phyloP scores from a whole-genome alignment of 1,140 invertebrate species.

The silkworm (Bombyx mori) region ASM3026992v2 NC_085111.1:13290001-13290500 shows the following conservation, averaged over 20 bases:
- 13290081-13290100: conserved; percentile 98
- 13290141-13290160: conserved; percentile 98
- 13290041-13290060: conserved; percentile 96
- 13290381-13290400: no score
- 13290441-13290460: conserved; percentile 1
- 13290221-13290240: neutral
- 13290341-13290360: no score
- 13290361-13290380: no score
- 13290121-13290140: conserved; percentile 91
- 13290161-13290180: conserved; percentile 99
- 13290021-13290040: conserved; percentile 99
- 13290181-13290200: conserved; percentile 57
- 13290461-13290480: conserved; percentile 90
- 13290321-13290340: no score
- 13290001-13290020: conserved; percentile 89
- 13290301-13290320: no score
- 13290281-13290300: neutral
- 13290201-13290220: neutral
- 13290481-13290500: conserved; percentile 99
- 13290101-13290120: conserved; percentile 89
- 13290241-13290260: neutral
- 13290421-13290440: no score
- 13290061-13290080: conserved; percentile 98
- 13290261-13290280: neutral
- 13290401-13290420: no score